Evolutionary conservation across 2,113 vertebrate species (phyloP).

Genomic region (Phyllopteryx taeniolatus): DNA sequence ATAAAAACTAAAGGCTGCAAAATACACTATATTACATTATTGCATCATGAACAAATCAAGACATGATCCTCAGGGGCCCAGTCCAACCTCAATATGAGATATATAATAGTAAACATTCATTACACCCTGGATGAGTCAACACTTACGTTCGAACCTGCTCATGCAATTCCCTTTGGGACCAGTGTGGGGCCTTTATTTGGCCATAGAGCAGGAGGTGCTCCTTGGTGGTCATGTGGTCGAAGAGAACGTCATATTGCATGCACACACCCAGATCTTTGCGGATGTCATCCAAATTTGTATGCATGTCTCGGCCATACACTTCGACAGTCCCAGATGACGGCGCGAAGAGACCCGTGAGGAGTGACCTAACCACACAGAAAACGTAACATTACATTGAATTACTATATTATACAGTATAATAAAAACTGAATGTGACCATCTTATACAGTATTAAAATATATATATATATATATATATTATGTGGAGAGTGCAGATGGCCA

Average conservation of each 20-base stretch:
- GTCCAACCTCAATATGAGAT: neutral
- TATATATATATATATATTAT: neutral
- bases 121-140: neutral
- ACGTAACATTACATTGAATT: neutral
- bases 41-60: conserved; percentile 7
- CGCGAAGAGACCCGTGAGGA: conserved; percentile 88
- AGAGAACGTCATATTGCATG: conserved; percentile 95
- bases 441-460: neutral
- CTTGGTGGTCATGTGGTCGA: conserved; percentile 88
- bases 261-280: conserved; percentile 89
- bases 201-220: conserved; percentile 92
- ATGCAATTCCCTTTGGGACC: conserved; percentile 77
- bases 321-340: conserved; percentile 84
- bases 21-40: conserved; percentile 20
- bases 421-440: neutral
- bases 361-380: conserved; percentile 76
- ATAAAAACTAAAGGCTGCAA: conserved; percentile 13
- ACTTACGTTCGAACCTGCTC: conserved; percentile 86
- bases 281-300: conserved; percentile 74
- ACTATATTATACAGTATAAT: neutral
- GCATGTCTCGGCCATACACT: conserved; percentile 88
- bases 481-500: neutral
- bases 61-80: conserved; percentile 6
- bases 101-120: neutral
- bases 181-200: conserved; percentile 90